Conservation (phyloP, 2,113 vertebrate species). For the Brachionichthys hirsutus region DNA sequence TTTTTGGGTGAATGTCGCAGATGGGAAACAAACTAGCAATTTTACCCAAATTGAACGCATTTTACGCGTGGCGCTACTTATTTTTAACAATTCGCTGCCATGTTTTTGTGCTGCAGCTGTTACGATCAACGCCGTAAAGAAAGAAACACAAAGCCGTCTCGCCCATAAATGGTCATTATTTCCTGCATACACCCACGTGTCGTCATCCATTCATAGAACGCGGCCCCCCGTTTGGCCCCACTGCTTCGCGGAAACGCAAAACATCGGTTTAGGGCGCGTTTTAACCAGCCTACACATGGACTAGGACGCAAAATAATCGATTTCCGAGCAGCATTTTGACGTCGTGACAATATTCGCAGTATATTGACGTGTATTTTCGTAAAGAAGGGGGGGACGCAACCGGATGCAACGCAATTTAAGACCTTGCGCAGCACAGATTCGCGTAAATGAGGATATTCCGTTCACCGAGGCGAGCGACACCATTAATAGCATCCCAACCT, state of each 20-base stretch:
- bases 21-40: not conserved
- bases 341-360: fast-evolving
- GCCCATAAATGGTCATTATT: not conserved
- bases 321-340: too few relatives aligned
- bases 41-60: too few relatives aligned
- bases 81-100: too few relatives aligned
- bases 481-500: too few relatives aligned
- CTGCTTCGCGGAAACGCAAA: too few relatives aligned
- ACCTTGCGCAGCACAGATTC: too few relatives aligned
- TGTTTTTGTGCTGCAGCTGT: not conserved
- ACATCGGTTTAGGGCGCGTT: not conserved
- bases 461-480: too few relatives aligned
- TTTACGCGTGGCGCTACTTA: not conserved
- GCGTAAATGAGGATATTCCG: too few relatives aligned
- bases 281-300: too few relatives aligned
- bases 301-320: too few relatives aligned
- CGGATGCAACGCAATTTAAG: slow-evolving; percentile 36
- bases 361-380: slow-evolving; percentile 1
- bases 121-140: too few relatives aligned
- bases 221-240: not conserved
- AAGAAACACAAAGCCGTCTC: not conserved
- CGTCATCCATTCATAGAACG: slow-evolving; percentile 57
- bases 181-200: slow-evolving; percentile 52
- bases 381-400: slow-evolving; percentile 9
- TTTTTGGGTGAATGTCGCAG: slow-evolving; percentile 57